phyloP scores from a whole-genome alignment of 2,113 vertebrate species.

The Istiophorus platypterus region DNA sequence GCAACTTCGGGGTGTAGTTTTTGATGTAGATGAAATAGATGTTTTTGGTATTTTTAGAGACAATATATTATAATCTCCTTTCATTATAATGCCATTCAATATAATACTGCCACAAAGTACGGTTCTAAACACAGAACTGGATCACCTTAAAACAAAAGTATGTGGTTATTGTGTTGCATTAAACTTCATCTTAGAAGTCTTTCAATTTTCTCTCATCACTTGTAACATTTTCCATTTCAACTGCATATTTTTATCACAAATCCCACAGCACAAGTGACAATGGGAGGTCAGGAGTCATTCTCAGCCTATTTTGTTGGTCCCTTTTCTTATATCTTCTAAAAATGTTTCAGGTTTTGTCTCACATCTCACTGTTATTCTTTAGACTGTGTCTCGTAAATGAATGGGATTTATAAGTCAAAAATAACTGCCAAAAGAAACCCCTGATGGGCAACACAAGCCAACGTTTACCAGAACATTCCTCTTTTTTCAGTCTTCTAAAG shows the following conservation, averaged over 20 bases:
- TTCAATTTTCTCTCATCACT: neutral
- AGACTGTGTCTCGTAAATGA: constrained; percentile 1
- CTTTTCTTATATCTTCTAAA: constrained; percentile 40
- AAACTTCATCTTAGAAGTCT: no score
- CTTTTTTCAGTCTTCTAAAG: constrained; percentile 39
- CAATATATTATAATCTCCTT: no score
- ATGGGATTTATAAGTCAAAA: constrained; percentile 37
- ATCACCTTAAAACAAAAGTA: no score
- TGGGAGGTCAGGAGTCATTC: constrained; percentile 4
- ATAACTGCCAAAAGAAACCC: constrained; percentile 29
- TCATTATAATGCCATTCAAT: no score
- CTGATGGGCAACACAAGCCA: neutral
- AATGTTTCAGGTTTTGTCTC: constrained; percentile 27
- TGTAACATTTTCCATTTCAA: neutral
- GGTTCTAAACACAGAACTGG: no score
- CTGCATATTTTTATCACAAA: neutral
- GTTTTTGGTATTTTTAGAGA: no score
- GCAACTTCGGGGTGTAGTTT: no score
- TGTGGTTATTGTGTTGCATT: no score
- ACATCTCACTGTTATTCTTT: constrained; percentile 6
- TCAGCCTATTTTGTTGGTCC: constrained; percentile 1
- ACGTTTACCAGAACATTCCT: neutral
- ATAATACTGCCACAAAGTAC: no score
- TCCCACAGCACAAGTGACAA: neutral
- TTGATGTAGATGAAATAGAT: no score